Evolutionary conservation across 2,797 vertebrate species (phyloP), one percentile per base, ranked within the genome.

Genomic region (Arrhamphus sclerolepis): DNA sequence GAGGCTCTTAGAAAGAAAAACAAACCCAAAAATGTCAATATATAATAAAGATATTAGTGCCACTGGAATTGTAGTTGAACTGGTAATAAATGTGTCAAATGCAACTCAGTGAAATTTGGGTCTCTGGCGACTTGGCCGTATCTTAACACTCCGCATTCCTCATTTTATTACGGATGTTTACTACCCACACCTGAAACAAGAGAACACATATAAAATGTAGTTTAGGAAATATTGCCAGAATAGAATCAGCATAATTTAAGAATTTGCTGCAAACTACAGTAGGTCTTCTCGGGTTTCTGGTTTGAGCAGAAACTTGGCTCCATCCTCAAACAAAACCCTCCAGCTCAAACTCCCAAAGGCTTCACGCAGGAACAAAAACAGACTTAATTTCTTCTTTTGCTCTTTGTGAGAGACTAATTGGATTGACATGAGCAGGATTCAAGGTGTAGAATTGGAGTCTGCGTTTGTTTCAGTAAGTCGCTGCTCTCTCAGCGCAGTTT

Each of bases 311-410:
- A 42, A 20, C 6, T 46, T 58, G 40, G 31, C 24, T 13, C 46
- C 46, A 1, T 62, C 42, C 46, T 59, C 39, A n/a, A 61, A 29
- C n/a, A 59, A 67, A 51, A 8, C 46, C 16, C 51, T 7, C 26
- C n/a, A 54, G n/a, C 49, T 75, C 41, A 75, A 53, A 70, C 28
- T 63, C 54, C 38, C 51, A 20, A 41, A 72, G 44, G 6, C 40
- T 72, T 58, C 5, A 52, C 49, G 52, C 24, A 46, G 28, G 58
- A 61, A 67, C 17, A 29, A 41, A 67, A 56, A n/a, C 8, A 31
- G 18, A 16, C 5, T 28, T 48, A 19, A 59, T 26, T 39, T 61
- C 50, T 10, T 38, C 22, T 57, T 18, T 58, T 17, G 11, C 55
- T 20, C 16, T 61, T 46, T 5, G 49, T 60, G 34, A 44, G 17